phyloP scores from a whole-genome alignment of 2,113 vertebrate species.

The Hyla sarda region DNA sequence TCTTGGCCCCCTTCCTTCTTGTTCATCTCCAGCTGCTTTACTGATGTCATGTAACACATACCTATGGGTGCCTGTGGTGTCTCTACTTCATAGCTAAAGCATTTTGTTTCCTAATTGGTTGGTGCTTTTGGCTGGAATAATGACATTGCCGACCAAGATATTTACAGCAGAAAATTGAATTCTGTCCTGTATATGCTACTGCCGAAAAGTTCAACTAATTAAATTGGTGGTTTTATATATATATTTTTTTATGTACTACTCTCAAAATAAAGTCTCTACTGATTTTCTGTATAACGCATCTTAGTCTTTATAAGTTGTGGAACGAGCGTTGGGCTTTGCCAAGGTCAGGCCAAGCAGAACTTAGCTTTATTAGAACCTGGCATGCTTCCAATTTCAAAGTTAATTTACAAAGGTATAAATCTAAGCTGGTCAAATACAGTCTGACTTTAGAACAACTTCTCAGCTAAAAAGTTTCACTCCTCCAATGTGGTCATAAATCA shows the following conservation, averaged over 20 bases:
- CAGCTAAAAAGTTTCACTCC: constrained; percentile 67
- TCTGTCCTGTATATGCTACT: constrained; percentile 71
- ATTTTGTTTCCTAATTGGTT: constrained; percentile 60
- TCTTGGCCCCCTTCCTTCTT: constrained; percentile 24
- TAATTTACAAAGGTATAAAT: constrained; percentile 74
- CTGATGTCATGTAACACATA: constrained; percentile 46
- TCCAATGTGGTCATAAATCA: constrained; percentile 72
- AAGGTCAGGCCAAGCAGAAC: constrained; percentile 76
- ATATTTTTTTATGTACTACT: constrained; percentile 77
- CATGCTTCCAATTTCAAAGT: constrained; percentile 73
- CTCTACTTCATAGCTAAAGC: constrained; percentile 54
- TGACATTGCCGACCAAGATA: constrained; percentile 63
- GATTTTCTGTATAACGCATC: constrained; percentile 77
- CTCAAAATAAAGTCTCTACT: constrained; percentile 75
- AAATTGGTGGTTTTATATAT: constrained; percentile 74
- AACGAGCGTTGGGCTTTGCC: constrained; percentile 75
- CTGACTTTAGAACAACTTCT: constrained; percentile 72
- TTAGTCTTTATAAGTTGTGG: constrained; percentile 82
- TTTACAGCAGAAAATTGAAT: constrained; percentile 68
- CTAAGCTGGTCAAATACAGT: constrained; percentile 73
- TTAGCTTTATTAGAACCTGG: constrained; percentile 79
- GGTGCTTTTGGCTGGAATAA: constrained; percentile 57
- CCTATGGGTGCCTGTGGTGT: constrained; percentile 34
- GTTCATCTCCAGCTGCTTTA: constrained; percentile 55
- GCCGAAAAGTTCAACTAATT: constrained; percentile 77